Evolutionary conservation across 2,888 invertebrate species (phyloP).

Genomic region (Lacanobia oleracea): DNA sequence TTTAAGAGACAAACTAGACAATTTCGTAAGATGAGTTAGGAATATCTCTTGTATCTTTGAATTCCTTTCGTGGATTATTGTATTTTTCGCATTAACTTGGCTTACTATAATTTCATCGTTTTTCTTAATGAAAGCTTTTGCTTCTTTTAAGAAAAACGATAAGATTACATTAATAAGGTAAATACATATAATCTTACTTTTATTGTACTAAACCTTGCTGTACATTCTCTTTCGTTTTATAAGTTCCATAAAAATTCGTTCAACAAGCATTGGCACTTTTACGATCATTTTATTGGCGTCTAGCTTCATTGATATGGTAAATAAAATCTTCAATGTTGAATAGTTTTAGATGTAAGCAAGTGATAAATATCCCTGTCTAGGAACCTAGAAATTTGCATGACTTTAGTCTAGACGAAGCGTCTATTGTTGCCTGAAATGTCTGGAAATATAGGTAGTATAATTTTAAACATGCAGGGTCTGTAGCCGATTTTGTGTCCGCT

Average conservation of each 20-base stretch:
- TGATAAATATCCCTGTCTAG: constrained; percentile 25
- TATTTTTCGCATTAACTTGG: background rate
- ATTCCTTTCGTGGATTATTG: background rate
- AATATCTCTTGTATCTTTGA: background rate
- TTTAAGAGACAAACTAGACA: background rate
- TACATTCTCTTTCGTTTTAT: background rate
- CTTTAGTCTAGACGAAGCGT: constrained; percentile 29
- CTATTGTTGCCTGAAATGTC: constrained; percentile 36
- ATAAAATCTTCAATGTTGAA: constrained; percentile 29
- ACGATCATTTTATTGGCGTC: constrained; percentile 40
- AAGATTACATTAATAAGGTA: too few species aligned
- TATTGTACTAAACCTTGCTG: background rate
- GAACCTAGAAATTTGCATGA: constrained; percentile 20
- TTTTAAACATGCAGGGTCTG: constrained; percentile 9
- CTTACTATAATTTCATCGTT: background rate
- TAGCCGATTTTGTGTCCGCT: constrained; percentile 9
- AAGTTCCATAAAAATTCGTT: constrained; percentile 1
- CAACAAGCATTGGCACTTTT: constrained; percentile 17
- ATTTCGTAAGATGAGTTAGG: background rate
- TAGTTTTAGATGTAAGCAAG: constrained; percentile 17
- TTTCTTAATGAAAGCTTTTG: background rate
- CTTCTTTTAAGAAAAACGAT: too few species aligned
- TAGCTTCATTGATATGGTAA: constrained; percentile 32
- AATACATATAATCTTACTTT: background rate
- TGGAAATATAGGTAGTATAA: constrained; percentile 4